Conservation (phyloP, 2,113 vertebrate species). For the Mustelus asterias region DNA sequence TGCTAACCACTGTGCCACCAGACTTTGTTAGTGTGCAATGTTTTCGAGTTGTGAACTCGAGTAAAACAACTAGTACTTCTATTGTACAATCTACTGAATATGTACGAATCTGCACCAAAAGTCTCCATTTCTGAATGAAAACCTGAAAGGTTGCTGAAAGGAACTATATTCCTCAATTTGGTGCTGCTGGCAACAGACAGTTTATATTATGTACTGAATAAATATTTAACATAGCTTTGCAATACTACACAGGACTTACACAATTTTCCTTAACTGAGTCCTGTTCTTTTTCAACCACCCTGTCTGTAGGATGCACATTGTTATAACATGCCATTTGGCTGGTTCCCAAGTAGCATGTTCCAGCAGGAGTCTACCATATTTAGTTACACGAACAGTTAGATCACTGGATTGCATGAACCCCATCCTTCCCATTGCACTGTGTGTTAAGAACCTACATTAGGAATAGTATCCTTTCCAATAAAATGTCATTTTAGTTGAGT, state of each 20-base stretch:
- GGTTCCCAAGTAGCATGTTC: slow-evolving; percentile 7
- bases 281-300: not conserved
- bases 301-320: not conserved
- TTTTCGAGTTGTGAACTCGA: not conserved
- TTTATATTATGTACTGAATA: not conserved
- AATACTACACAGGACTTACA: not conserved
- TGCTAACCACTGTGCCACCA: not conserved
- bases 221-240: not conserved
- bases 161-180: not conserved
- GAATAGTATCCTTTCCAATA: not conserved
- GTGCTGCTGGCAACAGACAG: not conserved
- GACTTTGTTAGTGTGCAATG: not conserved
- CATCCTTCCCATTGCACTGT: not conserved
- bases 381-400: not conserved
- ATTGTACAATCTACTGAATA: not conserved
- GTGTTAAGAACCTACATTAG: not conserved
- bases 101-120: not conserved
- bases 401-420: not conserved
- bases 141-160: not conserved
- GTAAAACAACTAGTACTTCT: not conserved
- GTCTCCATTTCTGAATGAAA: not conserved
- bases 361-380: not conserved
- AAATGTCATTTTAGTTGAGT: not conserved
- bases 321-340: slow-evolving; percentile 18
- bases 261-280: not conserved